Evolutionary conservation across 2,797 vertebrate genomes (phyloP).

Genomic region (Sebastes variabilis): DNA sequence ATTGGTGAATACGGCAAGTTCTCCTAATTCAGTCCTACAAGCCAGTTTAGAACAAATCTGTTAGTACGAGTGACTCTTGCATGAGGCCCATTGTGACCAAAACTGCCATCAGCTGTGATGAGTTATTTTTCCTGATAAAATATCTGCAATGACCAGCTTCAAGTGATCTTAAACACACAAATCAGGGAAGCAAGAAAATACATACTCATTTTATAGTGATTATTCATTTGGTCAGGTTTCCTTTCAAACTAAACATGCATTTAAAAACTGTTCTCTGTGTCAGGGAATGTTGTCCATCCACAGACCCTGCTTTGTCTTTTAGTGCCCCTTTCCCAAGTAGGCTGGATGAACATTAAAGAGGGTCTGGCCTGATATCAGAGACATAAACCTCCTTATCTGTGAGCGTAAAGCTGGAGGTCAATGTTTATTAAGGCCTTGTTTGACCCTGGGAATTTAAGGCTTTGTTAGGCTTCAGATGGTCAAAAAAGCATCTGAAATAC

Average conservation of each 20-base stretch:
- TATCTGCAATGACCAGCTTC: neutral
- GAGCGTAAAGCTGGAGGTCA: conserved; percentile 15
- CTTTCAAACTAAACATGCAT: neutral
- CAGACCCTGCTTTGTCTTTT: neutral
- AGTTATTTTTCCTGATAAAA: neutral
- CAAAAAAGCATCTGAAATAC: neutral
- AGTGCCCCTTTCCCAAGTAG: neutral
- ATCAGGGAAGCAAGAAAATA: neutral
- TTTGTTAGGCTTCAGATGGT: neutral
- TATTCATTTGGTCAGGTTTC: neutral
- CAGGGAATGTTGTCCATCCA: neutral
- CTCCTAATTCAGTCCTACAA: no score
- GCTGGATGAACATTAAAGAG: neutral
- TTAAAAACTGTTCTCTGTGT: neutral
- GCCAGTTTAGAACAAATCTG: no score
- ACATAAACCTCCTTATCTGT: conserved; percentile 33
- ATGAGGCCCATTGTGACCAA: neutral
- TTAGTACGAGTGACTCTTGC: no score
- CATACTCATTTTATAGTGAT: neutral
- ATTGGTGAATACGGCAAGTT: no score
- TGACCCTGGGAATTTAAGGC: neutral
- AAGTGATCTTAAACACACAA: neutral
- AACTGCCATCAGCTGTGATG: neutral
- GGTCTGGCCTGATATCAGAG: conserved; percentile 4
- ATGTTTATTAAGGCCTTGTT: conserved; percentile 9